Evolutionary conservation across 2,797 vertebrate species (phyloP).

Genomic region (Megalops cyprinoides): DNA sequence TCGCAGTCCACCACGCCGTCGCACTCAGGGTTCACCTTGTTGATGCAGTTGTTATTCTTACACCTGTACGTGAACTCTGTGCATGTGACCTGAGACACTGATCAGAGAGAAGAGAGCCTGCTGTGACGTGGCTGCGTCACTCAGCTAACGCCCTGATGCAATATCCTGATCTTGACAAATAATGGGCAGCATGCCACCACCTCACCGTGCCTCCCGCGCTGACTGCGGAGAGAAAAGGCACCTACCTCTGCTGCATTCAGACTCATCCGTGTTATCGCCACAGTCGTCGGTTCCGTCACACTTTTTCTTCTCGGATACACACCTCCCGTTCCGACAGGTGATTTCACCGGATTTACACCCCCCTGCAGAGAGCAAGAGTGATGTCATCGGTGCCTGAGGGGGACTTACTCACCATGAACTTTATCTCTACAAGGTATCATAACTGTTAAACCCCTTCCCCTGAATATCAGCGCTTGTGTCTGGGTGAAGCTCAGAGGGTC

Average conservation of each 20-base stretch:
- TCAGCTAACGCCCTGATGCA: background rate
- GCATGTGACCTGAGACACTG: slow-evolving; percentile 59
- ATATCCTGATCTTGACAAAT: background rate
- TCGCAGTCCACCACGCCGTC: slow-evolving; percentile 81
- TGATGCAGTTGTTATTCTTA: slow-evolving; percentile 75
- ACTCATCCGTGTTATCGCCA: slow-evolving; percentile 83
- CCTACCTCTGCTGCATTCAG: slow-evolving; percentile 70
- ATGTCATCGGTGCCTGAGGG: background rate
- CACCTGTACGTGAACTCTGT: slow-evolving; percentile 76
- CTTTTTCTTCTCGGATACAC: slow-evolving; percentile 67
- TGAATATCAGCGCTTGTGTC: background rate
- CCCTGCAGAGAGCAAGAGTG: slow-evolving; percentile 57
- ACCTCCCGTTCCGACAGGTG: slow-evolving; percentile 75
- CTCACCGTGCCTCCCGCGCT: background rate
- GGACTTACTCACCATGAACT: background rate
- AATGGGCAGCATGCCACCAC: background rate
- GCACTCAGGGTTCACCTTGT: slow-evolving; percentile 86
- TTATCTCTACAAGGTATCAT: too few species aligned
- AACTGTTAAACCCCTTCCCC: background rate
- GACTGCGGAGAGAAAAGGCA: too few species aligned
- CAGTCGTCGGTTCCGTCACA: slow-evolving; percentile 82
- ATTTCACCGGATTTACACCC: slow-evolving; percentile 66
- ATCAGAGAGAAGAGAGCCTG: background rate
- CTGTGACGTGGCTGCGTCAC: background rate
- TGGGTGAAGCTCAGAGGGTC: slow-evolving; percentile 34